Evolutionary conservation across 2,888 invertebrate species (phyloP).

Genomic region (Drosophila siamana): DNA sequence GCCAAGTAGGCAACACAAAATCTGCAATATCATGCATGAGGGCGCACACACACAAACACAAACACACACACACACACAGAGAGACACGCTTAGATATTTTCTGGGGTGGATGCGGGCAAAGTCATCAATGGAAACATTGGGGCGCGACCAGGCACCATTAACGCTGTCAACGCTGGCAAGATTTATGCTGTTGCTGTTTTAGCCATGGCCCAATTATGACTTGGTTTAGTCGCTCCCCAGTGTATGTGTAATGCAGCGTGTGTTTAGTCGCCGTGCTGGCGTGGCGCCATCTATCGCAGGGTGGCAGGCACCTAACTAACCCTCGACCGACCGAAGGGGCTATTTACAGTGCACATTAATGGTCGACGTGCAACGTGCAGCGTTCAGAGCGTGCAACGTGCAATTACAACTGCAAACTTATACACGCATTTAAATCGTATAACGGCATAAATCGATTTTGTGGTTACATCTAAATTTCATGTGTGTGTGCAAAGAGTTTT

Average conservation of each 20-base stretch:
- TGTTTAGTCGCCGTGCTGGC: background rate
- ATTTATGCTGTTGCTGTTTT: slow-evolving; percentile 61
- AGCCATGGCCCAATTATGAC: slow-evolving; percentile 65
- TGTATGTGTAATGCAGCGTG: slow-evolving; percentile 2
- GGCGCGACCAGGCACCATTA: slow-evolving; percentile 44
- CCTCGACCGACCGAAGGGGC: slow-evolving; percentile 8
- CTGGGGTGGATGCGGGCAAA: slow-evolving; percentile 11
- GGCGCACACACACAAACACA: too few relatives aligned
- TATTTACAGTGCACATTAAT: slow-evolving; percentile 45
- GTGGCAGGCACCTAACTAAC: background rate
- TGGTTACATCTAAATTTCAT: slow-evolving; percentile 3
- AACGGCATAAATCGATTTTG: slow-evolving; percentile 46
- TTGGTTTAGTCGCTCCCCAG: slow-evolving; percentile 1
- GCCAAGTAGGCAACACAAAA: slow-evolving; percentile 56
- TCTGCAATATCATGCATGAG: slow-evolving; percentile 13
- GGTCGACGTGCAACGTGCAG: slow-evolving; percentile 5
- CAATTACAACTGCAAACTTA: slow-evolving; percentile 37
- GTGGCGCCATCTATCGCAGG: slow-evolving; percentile 15
- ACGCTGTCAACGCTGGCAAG: slow-evolving; percentile 51
- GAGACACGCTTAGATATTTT: too few relatives aligned
- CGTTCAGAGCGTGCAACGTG: slow-evolving; percentile 26
- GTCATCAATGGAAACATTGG: slow-evolving; percentile 32
- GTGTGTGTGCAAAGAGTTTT: background rate
- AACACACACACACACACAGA: too few relatives aligned
- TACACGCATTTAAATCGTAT: slow-evolving; percentile 27